Conservation (phyloP, 2,113 vertebrate species). For the Oncorhynchus clarkii region DNA sequence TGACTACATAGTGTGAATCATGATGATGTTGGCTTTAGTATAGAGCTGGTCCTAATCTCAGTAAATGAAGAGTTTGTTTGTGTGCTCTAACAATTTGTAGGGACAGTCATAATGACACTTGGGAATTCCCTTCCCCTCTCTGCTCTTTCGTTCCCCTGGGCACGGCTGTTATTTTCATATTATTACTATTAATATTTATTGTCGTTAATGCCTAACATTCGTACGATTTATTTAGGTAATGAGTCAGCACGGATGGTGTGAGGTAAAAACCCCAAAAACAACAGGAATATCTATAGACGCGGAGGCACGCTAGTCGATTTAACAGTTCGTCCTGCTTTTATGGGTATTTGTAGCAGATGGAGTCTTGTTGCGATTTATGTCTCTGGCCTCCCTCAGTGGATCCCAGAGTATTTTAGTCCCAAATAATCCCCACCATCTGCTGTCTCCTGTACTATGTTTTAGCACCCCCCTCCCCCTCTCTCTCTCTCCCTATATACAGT, state of each 20-base stretch:
- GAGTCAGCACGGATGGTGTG: conserved; percentile 1
- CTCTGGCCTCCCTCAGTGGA: conserved; percentile 66
- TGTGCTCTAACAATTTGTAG: neutral
- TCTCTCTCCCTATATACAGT: conserved; percentile 10
- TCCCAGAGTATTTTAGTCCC: conserved; percentile 74
- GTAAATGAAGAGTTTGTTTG: neutral
- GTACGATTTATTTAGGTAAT: conserved; percentile 8
- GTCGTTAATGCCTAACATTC: neutral
- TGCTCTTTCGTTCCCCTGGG: neutral
- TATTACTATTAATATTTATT: neutral
- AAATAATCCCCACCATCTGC: conserved; percentile 80
- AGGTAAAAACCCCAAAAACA: neutral
- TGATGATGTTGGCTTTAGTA: neutral
- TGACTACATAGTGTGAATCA: neutral
- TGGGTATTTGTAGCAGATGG: conserved; percentile 73
- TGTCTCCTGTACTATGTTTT: conserved; percentile 64
- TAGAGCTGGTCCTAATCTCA: neutral
- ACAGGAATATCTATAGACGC: neutral
- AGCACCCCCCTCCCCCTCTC: conserved; percentile 26
- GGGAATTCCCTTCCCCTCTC: neutral
- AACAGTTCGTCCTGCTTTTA: conserved; percentile 25
- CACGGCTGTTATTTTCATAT: neutral
- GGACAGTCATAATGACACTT: conserved; percentile 3
- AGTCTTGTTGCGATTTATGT: conserved; percentile 65
- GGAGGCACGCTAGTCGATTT: conserved; percentile 4